Evolutionary conservation across 2,888 invertebrate genomes (phyloP).

Genomic region (Arge pagana): DNA sequence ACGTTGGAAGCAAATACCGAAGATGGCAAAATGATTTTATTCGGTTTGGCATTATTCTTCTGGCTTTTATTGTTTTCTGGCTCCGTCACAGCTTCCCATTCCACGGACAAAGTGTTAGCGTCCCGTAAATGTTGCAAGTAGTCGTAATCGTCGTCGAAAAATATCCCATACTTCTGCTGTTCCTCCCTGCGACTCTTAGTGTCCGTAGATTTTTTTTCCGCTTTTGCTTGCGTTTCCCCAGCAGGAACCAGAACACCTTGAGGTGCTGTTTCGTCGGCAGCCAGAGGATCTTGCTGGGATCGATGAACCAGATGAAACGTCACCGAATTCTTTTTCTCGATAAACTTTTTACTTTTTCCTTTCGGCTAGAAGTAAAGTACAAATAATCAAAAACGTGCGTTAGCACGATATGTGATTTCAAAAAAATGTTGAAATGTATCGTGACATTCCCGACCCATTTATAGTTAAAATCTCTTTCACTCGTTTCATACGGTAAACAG

Average conservation of each 20-base stretch:
- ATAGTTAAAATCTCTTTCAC: too few species aligned
- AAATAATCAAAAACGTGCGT: constrained; percentile 14
- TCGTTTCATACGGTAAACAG: too few species aligned
- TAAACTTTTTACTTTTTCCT: constrained; percentile 76
- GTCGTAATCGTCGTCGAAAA: constrained; percentile 93
- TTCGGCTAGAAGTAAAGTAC: constrained; percentile 67
- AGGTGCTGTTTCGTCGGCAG: constrained; percentile 86
- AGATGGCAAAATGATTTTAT: constrained; percentile 72
- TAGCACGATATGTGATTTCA: too few species aligned
- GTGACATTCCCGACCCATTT: too few species aligned
- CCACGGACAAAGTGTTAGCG: constrained; percentile 62
- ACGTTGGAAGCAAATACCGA: constrained; percentile 86
- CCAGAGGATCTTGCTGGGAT: constrained; percentile 90
- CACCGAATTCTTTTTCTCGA: constrained; percentile 88
- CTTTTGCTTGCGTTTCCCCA: constrained; percentile 37
- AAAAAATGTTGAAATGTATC: too few species aligned
- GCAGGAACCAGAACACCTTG: constrained; percentile 81
- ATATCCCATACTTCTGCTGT: constrained; percentile 86
- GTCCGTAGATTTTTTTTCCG: constrained; percentile 41
- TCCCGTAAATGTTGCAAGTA: constrained; percentile 90
- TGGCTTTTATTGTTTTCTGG: constrained; percentile 28
- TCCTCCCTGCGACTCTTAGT: constrained; percentile 68
- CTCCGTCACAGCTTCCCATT: constrained; percentile 60
- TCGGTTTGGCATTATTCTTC: constrained; percentile 43
- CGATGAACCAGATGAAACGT: constrained; percentile 92